Evolutionary conservation across 92 coral and sea anemone genomes (phyloP), one percentile per base, ranked within the genome.

Genomic region (Actinostola sp.): DNA sequence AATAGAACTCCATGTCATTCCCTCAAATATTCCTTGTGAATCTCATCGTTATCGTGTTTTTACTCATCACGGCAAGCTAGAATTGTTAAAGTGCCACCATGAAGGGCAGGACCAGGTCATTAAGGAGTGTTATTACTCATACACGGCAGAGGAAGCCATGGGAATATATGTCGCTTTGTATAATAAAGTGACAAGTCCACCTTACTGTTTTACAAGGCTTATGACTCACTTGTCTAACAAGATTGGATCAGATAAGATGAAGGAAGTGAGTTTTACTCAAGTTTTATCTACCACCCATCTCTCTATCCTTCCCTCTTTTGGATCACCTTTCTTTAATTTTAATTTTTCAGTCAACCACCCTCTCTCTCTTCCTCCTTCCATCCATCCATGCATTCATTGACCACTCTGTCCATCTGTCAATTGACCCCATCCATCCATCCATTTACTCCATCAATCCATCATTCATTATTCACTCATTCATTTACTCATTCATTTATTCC

Each of bases 221-320:
- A 43, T 55, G 36, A 54, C 60, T 49, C 63, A 33, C 24, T 77
- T 85, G 58, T 92, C 97, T 10, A 78, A 63, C 66, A 60, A 72
- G 42, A 89, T 94, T 76, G 98, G 98, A 3, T 94, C 98, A 29
- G 86, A 86, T 56, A 86, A 85, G 67, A 88, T 91, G 94, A 86
- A 75, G 23, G 79, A 81, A 70, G 94, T 89, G 43, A 35, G 82
- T 49, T 0, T 23, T 19, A 60, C 0, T 36, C 42, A 4, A 4
- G 11, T 36, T 36, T 11, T 4, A 4, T 36, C 11, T 4, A 4
- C 42, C 42, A n/a, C n/a, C n/a, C n/a, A n/a, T n/a, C n/a, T n/a
- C n/a, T n/a, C n/a, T n/a, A n/a, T n/a, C n/a, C n/a, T n/a, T n/a
- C n/a, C n/a, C n/a, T n/a, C n/a, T n/a, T n/a, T n/a, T n/a, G n/a